Conservation (phyloP, 2,888 invertebrate genomes). For the Cataglyphis altisquamis region DNA sequence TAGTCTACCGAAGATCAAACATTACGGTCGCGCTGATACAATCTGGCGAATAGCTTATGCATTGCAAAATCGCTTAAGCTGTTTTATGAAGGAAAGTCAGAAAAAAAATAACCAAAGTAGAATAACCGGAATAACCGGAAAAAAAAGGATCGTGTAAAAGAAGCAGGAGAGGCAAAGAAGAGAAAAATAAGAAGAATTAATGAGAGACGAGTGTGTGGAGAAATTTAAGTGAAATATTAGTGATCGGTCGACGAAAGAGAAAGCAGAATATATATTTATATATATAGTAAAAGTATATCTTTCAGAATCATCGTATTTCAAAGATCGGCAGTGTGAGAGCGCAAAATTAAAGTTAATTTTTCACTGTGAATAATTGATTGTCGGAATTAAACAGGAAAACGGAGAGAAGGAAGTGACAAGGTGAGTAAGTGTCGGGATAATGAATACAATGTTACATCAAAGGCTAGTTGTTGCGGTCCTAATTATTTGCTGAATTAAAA, state of each 20-base stretch:
- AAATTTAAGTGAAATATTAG: not conserved
- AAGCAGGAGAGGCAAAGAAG: not conserved
- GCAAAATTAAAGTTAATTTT: not conserved
- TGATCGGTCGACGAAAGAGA: not conserved
- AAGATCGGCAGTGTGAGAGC: not conserved
- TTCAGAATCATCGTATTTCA: constrained; percentile 2
- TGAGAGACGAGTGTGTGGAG: not conserved
- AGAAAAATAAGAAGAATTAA: not conserved
- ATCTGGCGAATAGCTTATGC: not conserved
- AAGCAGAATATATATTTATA: not conserved
- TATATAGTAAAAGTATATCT: constrained; percentile 30
- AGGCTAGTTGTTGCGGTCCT: not conserved
- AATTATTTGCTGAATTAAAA: not conserved
- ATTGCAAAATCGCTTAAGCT: not conserved
- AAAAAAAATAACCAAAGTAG: not conserved
- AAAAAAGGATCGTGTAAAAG: not conserved
- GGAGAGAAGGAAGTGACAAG: not conserved
- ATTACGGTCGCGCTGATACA: constrained; percentile 38
- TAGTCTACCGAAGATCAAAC: constrained; percentile 54
- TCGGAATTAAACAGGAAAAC: not conserved
- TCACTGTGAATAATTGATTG: not conserved
- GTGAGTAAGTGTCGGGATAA: not conserved
- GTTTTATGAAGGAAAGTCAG: no score
- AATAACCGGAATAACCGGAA: constrained; percentile 23
- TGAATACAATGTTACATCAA: not conserved